Base-by-base conservation (phyloP, 2,888 invertebrate species). In the Drosophila nigritarsus region DNA sequence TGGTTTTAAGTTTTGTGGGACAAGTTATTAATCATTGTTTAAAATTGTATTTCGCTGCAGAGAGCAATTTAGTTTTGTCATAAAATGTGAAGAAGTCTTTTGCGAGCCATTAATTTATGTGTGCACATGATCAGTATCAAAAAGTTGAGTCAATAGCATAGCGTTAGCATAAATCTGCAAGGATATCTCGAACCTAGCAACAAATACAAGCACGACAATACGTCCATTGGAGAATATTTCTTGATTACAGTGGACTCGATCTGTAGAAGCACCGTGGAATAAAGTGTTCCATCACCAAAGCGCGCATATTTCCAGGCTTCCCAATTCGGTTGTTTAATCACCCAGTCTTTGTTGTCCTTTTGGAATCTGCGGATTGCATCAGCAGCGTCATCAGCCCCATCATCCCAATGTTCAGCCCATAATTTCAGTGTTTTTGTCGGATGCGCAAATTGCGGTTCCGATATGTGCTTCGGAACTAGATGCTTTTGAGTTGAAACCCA, bases 271-370 rank as follows among this genome's bases (percentile, higher is more conserved):
- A 56, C 56, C 7, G 61, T 27, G 0, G 65, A 48, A 11, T 13
- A 59, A 11, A 4, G 29, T 40, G 32, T 20, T 3, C 9, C 50
- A 1, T 36, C 15, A 1, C 38, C 48, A 40, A 70, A 75, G n/a
- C 62, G 59, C 1, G 70, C 70, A 32, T 75, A 63, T 6, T 27
- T 29, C 61, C 65, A 70, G 2, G 59, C 18, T 5, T 59, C 62
- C 65, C 66, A 8, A 0, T 3, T 45, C 2, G 7, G 20, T 45
- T 15, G 3, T 3, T 66, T 53, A 2, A 63, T 32, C 5, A 60
- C 34, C 75, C 70, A 70, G 11, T 56, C 75, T 20, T n/a, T 18
- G 0, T 34, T 1, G 15, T 65, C 40, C 32, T 27, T 45, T 1
- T 24, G 2, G 27, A 62, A 65, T 48, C 18, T 42, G 1, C 58